These are phyloP conservation scores for Porites divaricata DNA, from an alignment of 92 coral and sea anemone species.

Conservation along the genomic window DNA sequence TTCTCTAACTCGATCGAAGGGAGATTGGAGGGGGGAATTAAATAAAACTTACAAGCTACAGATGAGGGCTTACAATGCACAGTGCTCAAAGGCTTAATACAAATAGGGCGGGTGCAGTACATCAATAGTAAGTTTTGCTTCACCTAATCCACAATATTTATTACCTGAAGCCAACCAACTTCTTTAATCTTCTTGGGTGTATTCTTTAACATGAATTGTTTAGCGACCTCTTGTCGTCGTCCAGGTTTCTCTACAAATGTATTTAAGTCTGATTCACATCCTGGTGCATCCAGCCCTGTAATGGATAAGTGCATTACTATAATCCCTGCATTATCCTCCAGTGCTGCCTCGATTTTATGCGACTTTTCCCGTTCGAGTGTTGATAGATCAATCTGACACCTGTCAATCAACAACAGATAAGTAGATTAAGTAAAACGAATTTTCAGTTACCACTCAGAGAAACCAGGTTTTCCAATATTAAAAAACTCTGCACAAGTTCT, in stretches of 20 bases:
- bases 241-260: constrained; percentile 79
- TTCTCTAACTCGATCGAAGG: too few species aligned
- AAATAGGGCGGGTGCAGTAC: too few species aligned
- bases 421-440: neutral
- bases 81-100: too few species aligned
- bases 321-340: constrained; percentile 95
- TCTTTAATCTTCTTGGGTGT: constrained; percentile 97
- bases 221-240: constrained; percentile 67
- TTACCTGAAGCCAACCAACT: constrained; percentile 96
- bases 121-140: too few species aligned
- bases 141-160: neutral
- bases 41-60: too few species aligned
- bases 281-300: constrained; percentile 89
- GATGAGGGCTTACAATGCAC: too few species aligned
- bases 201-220: constrained; percentile 73
- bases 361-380: constrained; percentile 91
- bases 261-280: constrained; percentile 93
- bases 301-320: constrained; percentile 88
- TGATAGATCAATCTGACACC: constrained; percentile 93
- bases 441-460: neutral
- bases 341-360: constrained; percentile 95
- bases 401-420: constrained; percentile 28
- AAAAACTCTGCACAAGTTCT: too few species aligned
- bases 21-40: too few species aligned
- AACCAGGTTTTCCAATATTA: too few species aligned